phyloP scores from a whole-genome alignment of 1,140 invertebrate species.

The Archivesica marissinica region DNA sequence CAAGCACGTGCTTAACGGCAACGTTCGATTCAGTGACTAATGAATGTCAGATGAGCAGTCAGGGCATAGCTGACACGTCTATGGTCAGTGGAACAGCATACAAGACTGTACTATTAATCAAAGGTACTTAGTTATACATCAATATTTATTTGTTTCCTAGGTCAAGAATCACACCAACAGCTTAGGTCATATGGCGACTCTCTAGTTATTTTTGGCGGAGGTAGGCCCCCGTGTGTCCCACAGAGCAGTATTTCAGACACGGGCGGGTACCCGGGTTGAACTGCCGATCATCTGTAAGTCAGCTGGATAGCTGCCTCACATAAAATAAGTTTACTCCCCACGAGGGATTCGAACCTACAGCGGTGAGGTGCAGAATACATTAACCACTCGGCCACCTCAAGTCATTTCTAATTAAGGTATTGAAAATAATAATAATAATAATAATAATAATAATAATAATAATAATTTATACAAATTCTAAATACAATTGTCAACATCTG shows the following conservation, averaged over 20 bases:
- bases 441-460: no score
- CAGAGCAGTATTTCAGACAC: background rate
- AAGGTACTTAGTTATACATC: background rate
- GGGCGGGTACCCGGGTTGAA: background rate
- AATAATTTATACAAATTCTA: no score
- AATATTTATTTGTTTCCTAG: background rate
- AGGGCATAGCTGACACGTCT: background rate
- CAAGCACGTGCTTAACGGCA: background rate
- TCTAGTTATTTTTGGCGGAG: background rate
- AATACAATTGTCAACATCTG: no score
- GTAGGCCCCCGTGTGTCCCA: background rate
- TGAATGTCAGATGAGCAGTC: slow-evolving; percentile 11
- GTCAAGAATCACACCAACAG: background rate
- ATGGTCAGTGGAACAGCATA: no score
- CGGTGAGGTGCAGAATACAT: no score
- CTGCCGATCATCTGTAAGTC: no score
- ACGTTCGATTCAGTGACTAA: background rate
- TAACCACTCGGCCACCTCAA: no score
- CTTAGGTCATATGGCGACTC: background rate
- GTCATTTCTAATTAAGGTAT: no score
- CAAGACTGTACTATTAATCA: background rate
- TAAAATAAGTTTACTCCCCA: no score
- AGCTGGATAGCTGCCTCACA: no score
- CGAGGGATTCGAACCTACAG: no score
- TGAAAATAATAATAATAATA: no score